Percentiles rank a stretch among this genome's conserved stretches.
Conservation (phyloP, 2,888 invertebrate species). For the Drosophila greeni region DNA sequence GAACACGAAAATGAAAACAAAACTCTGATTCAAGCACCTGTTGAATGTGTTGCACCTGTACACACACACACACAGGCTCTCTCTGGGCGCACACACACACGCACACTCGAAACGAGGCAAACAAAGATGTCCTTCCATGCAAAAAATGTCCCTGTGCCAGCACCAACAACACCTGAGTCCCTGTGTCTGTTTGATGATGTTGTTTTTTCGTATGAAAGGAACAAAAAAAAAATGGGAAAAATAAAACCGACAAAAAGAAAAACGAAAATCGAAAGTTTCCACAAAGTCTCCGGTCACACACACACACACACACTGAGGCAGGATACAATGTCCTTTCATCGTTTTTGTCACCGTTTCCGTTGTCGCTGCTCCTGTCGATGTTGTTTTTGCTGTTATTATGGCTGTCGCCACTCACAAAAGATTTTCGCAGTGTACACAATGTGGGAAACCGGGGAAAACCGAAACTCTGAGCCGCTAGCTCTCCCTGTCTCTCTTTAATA, state of each 20-base stretch:
- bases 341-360: constrained; percentile 56
- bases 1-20: constrained; percentile 30
- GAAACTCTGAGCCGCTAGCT: constrained; percentile 12
- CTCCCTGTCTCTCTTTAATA: background rate
- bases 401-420: constrained; percentile 36
- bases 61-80: constrained; percentile 11
- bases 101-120: constrained; percentile 9
- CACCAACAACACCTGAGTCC: constrained; percentile 19
- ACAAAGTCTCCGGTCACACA: constrained; percentile 35
- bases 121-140: constrained; percentile 22
- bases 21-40: constrained; percentile 58
- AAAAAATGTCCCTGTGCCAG: constrained; percentile 12
- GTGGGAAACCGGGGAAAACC: constrained; percentile 25
- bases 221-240: constrained; percentile 16
- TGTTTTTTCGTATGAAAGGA: constrained; percentile 34
- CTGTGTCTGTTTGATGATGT: constrained; percentile 44
- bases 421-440: constrained; percentile 42
- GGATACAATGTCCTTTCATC: constrained; percentile 44
- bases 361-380: constrained; percentile 31
- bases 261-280: constrained; percentile 32
- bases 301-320: constrained; percentile 22
- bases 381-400: constrained; percentile 27
- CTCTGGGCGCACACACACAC: constrained; percentile 10
- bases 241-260: constrained; percentile 25
- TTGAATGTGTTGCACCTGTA: constrained; percentile 69